phyloP scores from a whole-genome alignment of 1,140 invertebrate genomes.

The Drosophila obscura region DNA sequence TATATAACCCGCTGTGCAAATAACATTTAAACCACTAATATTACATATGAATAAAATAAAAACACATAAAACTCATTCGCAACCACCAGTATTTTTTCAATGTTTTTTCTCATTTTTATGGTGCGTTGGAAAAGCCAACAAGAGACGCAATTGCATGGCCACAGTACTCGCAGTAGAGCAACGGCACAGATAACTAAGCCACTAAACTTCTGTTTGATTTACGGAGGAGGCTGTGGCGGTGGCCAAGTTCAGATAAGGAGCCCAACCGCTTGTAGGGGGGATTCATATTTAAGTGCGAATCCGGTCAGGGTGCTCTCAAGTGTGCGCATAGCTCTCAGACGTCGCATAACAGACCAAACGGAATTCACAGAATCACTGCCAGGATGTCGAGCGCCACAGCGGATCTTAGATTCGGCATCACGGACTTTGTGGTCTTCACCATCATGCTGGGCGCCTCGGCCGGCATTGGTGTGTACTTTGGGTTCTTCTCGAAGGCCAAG shows the following conservation, averaged over 20 bases:
- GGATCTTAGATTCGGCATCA: constrained; percentile 80
- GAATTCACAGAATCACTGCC: too few relatives aligned
- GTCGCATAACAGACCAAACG: not conserved
- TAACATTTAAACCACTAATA: too few relatives aligned
- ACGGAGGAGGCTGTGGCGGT: constrained; percentile 13
- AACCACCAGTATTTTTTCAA: too few relatives aligned
- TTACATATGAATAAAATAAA: too few relatives aligned
- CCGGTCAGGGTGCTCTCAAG: constrained; percentile 21
- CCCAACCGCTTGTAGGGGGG: constrained; percentile 5
- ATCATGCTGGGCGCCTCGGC: constrained; percentile 87
- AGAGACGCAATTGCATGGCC: too few relatives aligned
- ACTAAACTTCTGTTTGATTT: constrained; percentile 34
- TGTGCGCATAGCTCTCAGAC: constrained; percentile 29
- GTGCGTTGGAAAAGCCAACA: too few relatives aligned
- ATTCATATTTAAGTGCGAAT: constrained; percentile 48
- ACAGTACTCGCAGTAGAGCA: not conserved
- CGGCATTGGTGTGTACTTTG: constrained; percentile 88
- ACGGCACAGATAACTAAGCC: constrained; percentile 26
- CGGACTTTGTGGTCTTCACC: constrained; percentile 87
- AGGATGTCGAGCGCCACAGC: constrained; percentile 42
- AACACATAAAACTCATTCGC: too few relatives aligned
- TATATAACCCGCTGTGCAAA: too few relatives aligned
- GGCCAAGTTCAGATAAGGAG: constrained; percentile 38
- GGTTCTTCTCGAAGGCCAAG: constrained; percentile 83
- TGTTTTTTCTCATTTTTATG: too few relatives aligned